Percentiles rank a stretch among this genome's conserved stretches.
These are phyloP conservation scores for Perca flavescens DNA, from an alignment of 2,113 vertebrate genomes.

Conservation along the genomic window DNA sequence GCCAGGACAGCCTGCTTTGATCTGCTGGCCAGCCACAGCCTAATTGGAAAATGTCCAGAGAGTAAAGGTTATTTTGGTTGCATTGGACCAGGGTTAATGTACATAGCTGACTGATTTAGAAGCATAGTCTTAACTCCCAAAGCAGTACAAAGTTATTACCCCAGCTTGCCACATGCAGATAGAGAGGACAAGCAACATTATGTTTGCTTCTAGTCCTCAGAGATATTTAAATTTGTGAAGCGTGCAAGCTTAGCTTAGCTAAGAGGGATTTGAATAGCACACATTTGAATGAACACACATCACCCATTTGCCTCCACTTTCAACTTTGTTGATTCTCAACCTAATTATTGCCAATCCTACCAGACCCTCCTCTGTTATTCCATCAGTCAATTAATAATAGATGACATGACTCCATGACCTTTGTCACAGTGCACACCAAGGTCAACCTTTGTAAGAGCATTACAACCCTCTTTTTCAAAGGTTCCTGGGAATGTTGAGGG, in stretches of 20 bases:
- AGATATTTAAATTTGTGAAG: constrained; percentile 45
- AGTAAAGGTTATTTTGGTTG: constrained; percentile 61
- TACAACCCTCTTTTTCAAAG: constrained; percentile 43
- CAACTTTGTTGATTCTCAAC: constrained; percentile 9
- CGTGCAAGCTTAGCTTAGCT: constrained; percentile 5
- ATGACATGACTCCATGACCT: constrained; percentile 50
- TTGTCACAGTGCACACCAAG: constrained; percentile 48
- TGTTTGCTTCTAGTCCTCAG: constrained; percentile 5
- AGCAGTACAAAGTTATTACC: constrained; percentile 23
- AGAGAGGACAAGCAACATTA: neutral
- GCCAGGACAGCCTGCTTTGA: constrained; percentile 46
- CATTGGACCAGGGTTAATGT: constrained; percentile 14
- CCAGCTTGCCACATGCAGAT: constrained; percentile 20
- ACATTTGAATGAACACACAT: constrained; percentile 65
- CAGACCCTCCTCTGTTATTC: constrained; percentile 16
- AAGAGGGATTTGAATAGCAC: constrained; percentile 59
- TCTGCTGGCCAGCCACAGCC: constrained; percentile 61
- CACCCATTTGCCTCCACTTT: constrained; percentile 43
- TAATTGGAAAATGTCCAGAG: constrained; percentile 68
- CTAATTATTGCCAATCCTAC: constrained; percentile 21
- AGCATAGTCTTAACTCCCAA: neutral
- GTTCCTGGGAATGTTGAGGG: constrained; percentile 17
- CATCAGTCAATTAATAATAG: constrained; percentile 19
- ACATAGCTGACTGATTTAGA: constrained; percentile 28
- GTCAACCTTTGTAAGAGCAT: constrained; percentile 72